A percentile compares a stretch with the other conserved stretches of the same genome.
Evolutionary conservation across 2,888 invertebrate species (phyloP).

Genomic region (Metacarcinus magister): DNA sequence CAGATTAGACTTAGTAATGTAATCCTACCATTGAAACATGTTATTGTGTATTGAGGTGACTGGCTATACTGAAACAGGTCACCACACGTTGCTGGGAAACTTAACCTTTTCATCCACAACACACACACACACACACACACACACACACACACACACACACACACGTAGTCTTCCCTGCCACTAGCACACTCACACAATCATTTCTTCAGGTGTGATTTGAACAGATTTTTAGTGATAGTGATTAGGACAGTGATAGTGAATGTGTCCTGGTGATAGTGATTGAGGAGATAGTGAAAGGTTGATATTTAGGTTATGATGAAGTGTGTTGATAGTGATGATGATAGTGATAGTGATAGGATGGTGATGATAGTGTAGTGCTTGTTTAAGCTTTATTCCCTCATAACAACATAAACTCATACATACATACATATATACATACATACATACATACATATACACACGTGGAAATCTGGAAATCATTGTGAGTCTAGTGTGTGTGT

Average conservation of each 20-base stretch:
- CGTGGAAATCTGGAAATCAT: no score
- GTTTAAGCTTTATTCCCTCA: no score
- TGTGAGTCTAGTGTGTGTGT: constrained; percentile 3
- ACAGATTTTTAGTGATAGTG: no score
- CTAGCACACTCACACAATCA: background rate
- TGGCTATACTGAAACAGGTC: background rate
- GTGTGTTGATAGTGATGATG: background rate
- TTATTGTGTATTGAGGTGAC: background rate
- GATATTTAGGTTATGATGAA: background rate
- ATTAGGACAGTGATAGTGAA: no score
- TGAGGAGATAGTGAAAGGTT: no score
- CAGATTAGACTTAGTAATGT: no score
- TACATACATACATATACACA: background rate
- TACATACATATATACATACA: constrained; percentile 58
- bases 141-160: background rate
- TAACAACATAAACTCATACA: no score
- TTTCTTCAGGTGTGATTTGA: no score
- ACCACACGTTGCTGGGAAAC: background rate
- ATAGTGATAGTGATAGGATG: background rate
- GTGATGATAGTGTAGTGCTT: background rate
- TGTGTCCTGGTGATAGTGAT: no score
- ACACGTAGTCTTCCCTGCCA: background rate
- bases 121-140: background rate
- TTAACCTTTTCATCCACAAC: background rate
- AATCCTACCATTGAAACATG: no score